These are phyloP conservation scores for Germaria angustata DNA, from an alignment of 2,888 invertebrate genomes.

Conservation along the genomic window DNA sequence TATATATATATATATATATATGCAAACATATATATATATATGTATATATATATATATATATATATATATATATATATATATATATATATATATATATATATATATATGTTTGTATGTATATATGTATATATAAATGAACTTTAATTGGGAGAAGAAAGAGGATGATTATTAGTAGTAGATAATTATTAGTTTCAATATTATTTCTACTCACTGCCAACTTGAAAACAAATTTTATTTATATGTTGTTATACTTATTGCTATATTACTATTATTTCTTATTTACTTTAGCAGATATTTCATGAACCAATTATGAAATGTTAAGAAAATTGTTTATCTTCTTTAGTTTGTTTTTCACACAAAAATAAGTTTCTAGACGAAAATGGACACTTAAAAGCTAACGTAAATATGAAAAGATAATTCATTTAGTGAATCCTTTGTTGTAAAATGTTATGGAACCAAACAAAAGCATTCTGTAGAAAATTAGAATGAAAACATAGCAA, in stretches of 20 bases:
- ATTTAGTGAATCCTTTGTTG: conserved; percentile 42
- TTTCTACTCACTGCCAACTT: conserved; percentile 55
- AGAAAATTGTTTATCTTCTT: background rate
- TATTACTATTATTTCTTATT: background rate
- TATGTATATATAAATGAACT: background rate
- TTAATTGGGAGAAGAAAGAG: background rate
- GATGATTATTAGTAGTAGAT: conserved; percentile 10
- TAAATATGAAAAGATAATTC: background rate
- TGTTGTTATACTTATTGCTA: conserved; percentile 22
- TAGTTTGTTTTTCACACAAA: background rate
- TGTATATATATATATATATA: no score
- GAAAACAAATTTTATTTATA: background rate
- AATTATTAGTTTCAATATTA: conserved; percentile 30
- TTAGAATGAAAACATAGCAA: conserved; percentile 9
- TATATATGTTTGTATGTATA: no score
- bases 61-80: no score
- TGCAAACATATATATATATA: no score
- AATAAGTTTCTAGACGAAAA: background rate
- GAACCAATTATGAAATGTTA: conserved; percentile 46
- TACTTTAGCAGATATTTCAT: conserved; percentile 51
- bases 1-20: no score
- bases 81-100: no score
- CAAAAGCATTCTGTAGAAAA: conserved; percentile 42
- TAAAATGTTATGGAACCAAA: conserved; percentile 61
- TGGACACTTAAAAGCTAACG: conserved; percentile 17